Evolutionary conservation across 2,113 vertebrate genomes (phyloP), one percentile per base, ranked within the genome.

Genomic region (Nicator chloris): DNA sequence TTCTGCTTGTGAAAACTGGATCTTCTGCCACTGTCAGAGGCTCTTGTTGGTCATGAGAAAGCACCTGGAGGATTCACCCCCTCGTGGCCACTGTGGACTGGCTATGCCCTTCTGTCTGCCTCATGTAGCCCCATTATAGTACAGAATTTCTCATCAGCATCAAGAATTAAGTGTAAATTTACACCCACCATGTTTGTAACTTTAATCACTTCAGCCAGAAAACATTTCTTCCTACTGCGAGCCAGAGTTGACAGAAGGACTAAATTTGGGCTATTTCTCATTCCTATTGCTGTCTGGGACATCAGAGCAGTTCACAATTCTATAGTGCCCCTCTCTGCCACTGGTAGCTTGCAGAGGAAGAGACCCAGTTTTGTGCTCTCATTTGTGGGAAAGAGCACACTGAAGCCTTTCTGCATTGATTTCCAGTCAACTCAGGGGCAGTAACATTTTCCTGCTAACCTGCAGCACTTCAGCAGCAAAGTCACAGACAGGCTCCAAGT

Each of bases 61-160:
- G 27, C 40, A 81, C 30, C 35, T 61, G 60, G 28, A 80, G 28
- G 9, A 51, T 40, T 80, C 54, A 53, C 4, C 3, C 5, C 2
- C 0, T 39, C 0, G 0, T 71, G 84, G 19, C 30, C 8, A 4
- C 31, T 51, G 33, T 68, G 33, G 24, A 54, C 39, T 85, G 40
- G 27, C 49, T 70, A 1, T 71, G 49, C 15, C 42, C 26, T 16
- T 63, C n/a, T 42, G 2, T 44, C 40, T 93, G n/a, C 51, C 39
- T 71, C 47, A 45, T 35, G 23, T 40, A 59, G 50, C 45, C 26
- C 13, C 51, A 54, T 30, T 2, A 0, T 2, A 39, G 53, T 22
- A 68, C 5, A 56, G 9, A 27, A 18, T 18, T 72, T 45, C 76
- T 69, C 17, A 49, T 64, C 54, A 76, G n/a, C 42, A 60, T n/a